These are phyloP conservation scores for Sminthopsis crassicaudata DNA, from an alignment of 2,113 vertebrate species.

Conservation along the genomic window DNA sequence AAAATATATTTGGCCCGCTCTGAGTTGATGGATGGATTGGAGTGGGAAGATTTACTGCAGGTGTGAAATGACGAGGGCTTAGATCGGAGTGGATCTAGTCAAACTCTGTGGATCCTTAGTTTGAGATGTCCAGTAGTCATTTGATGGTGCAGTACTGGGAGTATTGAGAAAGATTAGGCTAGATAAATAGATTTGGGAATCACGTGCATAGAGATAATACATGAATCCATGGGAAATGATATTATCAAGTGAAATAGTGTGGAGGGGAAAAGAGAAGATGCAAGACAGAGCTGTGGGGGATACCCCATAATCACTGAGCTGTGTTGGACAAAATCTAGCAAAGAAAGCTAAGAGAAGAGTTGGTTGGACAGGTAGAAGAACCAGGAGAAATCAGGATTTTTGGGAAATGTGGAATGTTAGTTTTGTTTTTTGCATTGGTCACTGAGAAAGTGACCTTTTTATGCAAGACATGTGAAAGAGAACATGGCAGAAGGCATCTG, in stretches of 20 bases:
- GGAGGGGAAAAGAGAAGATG: neutral
- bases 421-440: neutral
- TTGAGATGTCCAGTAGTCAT: neutral
- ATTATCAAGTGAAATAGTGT: too few relatives aligned
- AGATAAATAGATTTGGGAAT: neutral
- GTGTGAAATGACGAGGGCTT: neutral
- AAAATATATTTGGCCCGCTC: neutral
- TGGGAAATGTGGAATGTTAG: neutral
- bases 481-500: neutral
- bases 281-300: neutral
- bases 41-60: neutral
- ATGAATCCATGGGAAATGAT: neutral
- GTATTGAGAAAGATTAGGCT: neutral
- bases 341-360: neutral
- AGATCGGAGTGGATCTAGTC: neutral
- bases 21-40: too few relatives aligned
- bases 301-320: neutral
- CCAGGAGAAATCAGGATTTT: neutral
- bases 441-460: neutral
- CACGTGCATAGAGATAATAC: too few relatives aligned
- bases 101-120: too few relatives aligned
- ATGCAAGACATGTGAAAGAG: neutral
- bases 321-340: neutral
- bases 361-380: neutral
- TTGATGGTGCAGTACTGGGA: neutral